These are phyloP conservation scores for Steinernema hermaphroditum DNA, from an alignment of 2,888 invertebrate species.

Conservation along the genomic window DNA sequence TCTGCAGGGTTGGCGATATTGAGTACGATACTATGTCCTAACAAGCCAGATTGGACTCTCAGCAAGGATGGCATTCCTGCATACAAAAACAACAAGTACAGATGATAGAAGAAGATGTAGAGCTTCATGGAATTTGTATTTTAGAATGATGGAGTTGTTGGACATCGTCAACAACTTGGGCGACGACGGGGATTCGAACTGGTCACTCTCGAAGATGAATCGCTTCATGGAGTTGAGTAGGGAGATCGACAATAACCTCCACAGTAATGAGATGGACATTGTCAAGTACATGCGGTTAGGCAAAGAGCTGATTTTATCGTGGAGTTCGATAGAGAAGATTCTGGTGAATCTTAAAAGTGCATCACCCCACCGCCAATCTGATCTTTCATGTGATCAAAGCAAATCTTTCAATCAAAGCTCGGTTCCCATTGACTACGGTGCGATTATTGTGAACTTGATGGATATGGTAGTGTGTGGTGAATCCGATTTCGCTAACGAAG, in stretches of 20 bases:
- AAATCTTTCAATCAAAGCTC: background rate
- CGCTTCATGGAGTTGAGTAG: background rate
- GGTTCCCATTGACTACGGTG: constrained; percentile 5
- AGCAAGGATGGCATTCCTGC: background rate
- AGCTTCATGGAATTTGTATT: background rate
- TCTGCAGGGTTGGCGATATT: background rate
- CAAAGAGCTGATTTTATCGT: background rate
- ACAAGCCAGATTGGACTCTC: background rate
- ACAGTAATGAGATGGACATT: background rate
- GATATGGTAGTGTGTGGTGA: background rate
- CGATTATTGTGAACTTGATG: background rate
- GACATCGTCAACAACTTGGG: background rate
- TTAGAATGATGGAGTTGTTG: background rate
- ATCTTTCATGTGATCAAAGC: no score
- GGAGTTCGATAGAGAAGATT: background rate
- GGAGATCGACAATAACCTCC: background rate
- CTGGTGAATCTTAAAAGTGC: no score
- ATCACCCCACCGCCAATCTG: no score
- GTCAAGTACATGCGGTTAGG: background rate
- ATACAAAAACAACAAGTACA: background rate
- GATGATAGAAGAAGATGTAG: background rate
- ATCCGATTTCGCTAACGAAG: no score
- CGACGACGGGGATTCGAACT: no score
- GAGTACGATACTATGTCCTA: background rate
- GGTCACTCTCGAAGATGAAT: no score